Evolutionary conservation across 2,113 vertebrate genomes (phyloP).

Genomic region (Dolichallabes microphthalmus): DNA sequence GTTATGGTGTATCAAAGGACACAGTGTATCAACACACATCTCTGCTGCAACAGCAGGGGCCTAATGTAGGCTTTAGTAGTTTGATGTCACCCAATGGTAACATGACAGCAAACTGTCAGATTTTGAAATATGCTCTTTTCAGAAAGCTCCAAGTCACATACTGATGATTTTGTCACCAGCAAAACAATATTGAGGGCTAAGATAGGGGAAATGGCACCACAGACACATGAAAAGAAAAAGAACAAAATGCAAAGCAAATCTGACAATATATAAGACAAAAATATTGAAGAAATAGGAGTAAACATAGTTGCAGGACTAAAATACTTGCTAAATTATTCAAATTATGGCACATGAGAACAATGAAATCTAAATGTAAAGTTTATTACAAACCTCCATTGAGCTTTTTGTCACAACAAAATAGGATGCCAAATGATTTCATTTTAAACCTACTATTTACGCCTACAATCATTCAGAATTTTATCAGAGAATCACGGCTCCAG

Average conservation of each 20-base stretch:
- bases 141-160: slow-evolving; percentile 61
- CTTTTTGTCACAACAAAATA: not conserved
- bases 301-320: not conserved
- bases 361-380: slow-evolving; percentile 11
- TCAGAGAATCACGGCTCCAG: slow-evolving; percentile 4
- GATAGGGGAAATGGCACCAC: slow-evolving; percentile 38
- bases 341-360: slow-evolving; percentile 12
- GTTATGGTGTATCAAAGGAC: slow-evolving; percentile 53
- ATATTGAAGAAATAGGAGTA: not conserved
- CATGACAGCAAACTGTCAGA: slow-evolving; percentile 60
- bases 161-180: slow-evolving; percentile 55
- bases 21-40: slow-evolving; percentile 48
- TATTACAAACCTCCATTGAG: not conserved
- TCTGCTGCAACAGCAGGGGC: slow-evolving; percentile 54
- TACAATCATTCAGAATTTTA: not conserved
- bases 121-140: slow-evolving; percentile 63
- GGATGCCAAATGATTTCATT: not conserved
- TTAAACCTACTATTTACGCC: not conserved
- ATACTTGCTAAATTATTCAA: not conserved
- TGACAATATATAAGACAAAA: not conserved
- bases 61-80: slow-evolving; percentile 63
- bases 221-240: not conserved
- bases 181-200: slow-evolving; percentile 48
- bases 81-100: slow-evolving; percentile 58
- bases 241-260: not conserved